These are phyloP conservation scores for Himalopsyche phryganea DNA, from an alignment of 1,140 invertebrate genomes.

Conservation along the genomic window DNA sequence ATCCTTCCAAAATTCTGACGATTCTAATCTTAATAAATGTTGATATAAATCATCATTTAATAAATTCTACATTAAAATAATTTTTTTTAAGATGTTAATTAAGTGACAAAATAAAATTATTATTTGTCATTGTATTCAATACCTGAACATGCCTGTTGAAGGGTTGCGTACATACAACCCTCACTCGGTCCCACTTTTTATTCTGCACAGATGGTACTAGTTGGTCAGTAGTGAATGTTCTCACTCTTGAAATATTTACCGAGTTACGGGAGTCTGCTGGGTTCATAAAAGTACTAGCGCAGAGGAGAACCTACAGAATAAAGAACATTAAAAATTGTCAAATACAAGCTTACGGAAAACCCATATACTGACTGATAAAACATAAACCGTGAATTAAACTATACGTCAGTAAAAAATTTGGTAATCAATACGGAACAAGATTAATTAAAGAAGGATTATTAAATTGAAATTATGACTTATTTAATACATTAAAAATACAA, in stretches of 20 bases:
- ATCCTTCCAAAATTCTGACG: too few species aligned
- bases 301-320: constrained; percentile 65
- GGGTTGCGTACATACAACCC: constrained; percentile 81
- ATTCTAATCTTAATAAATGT: too few species aligned
- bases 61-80: too few species aligned
- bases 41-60: too few species aligned
- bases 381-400: not conserved
- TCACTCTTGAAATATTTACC: constrained; percentile 65
- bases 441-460: too few species aligned
- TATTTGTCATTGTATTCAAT: not conserved
- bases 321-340: constrained; percentile 21
- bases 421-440: too few species aligned
- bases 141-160: constrained; percentile 74
- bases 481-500: too few species aligned
- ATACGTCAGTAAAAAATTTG: too few species aligned
- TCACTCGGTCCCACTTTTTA: constrained; percentile 79
- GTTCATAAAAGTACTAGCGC: constrained; percentile 76
- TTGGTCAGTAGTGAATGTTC: constrained; percentile 67
- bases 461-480: not conserved
- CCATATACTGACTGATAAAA: not conserved
- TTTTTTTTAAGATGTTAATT: too few species aligned
- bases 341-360: not conserved
- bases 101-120: too few species aligned
- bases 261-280: constrained; percentile 67
- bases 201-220: constrained; percentile 54